Base-by-base conservation (phyloP, 64 coral and sea anemone genomes). In the Acropora yongei region DNA sequence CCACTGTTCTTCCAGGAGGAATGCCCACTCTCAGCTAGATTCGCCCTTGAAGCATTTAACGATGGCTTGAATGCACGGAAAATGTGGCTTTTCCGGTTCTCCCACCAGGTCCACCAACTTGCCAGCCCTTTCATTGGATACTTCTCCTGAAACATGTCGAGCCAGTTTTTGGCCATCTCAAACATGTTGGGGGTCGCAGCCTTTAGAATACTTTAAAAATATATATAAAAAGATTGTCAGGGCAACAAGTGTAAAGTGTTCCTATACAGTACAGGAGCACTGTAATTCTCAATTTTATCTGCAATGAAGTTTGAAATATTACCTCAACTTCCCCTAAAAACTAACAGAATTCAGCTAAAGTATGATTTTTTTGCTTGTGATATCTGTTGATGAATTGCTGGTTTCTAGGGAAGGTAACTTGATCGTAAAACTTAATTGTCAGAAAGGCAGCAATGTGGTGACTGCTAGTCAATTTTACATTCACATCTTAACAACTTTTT, bases 71-170 rank as follows among this genome's bases (percentile, higher is more conserved):
- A 94, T 43, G 87, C 78, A 42, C 78, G 93, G 58, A 94, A 94
- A n/a, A 89, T 77, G 74, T 94, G 87, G 18, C 47, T 47, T n/a
- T 82, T 89, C 2, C 79, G 44, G 9, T 88, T 14, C 47, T 89
- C 80, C 79, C 87, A 94, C 93, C 78, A 84, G 16, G 49, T 77
- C 87, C 87, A 89, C 93, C 93, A 94, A 68, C 14, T 93, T 42
- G 79, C 77, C 14, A 90, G 47, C 47, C 79, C 57, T 79, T 90
- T 90, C 88, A 90, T 90, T 68, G 76, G 91, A 55, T 93, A 93
- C 83, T 80, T 93, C 75, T 93, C 83, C 55, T 93, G 83, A 79
- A 93, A 93, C 77, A 49, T 76, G 16, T 88, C 83, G 19, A 93
- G 75, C 42, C 67, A 84, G 68, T 93, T 87, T 73, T 93, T 88